Evolutionary conservation across 2,113 vertebrate genomes (phyloP), one percentile per base, ranked within the genome.

Genomic region (Stigmatopora nigra): DNA sequence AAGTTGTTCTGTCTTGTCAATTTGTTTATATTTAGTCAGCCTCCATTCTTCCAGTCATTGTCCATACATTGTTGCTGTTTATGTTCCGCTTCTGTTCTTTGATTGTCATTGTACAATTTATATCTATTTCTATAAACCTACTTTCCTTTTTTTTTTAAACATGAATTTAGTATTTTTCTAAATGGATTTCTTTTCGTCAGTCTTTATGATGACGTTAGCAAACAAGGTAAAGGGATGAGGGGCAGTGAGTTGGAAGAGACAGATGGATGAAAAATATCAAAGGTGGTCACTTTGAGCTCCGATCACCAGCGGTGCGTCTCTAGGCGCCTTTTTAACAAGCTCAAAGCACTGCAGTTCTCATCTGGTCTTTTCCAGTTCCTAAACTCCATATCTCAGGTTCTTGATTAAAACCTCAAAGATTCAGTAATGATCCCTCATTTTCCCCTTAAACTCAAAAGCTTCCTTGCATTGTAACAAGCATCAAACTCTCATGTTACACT

Each of bases 291-390:
- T 59, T 71, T 64, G 7, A 62, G 62, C 67, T 71, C 65, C 62
- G 53, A 67, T 64, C 52, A 58, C 59, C 35, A 62, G 44, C 63
- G 63, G 72, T 44, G 61, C 57, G 65, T 76, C 73, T 76, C 70
- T 41, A 22, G 56, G 63, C 46, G 45, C 31, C 53, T 70, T 44
- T 53, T 72, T 75, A 80, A 82, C 65, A 72, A 73, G 64, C 69
- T 65, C 67, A 76, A 64, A 58, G 56, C 52, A 61, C 36, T 65
- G 25, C 61, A 69, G 58, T 57, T 60, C 61, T 62, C 60, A 65
- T 67, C 60, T 63, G 52, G 65, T 72, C 63, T 59, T 59, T 47
- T 38, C 71, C 13, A 55, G 22, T 11, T 41, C 55, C 56, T 22
- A 57, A 72, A 63, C 60, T 51, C 52, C 45, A 49, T 44, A 48